Evolutionary conservation across 2,113 vertebrate genomes (phyloP).

Genomic region (Calidris pygmaea): DNA sequence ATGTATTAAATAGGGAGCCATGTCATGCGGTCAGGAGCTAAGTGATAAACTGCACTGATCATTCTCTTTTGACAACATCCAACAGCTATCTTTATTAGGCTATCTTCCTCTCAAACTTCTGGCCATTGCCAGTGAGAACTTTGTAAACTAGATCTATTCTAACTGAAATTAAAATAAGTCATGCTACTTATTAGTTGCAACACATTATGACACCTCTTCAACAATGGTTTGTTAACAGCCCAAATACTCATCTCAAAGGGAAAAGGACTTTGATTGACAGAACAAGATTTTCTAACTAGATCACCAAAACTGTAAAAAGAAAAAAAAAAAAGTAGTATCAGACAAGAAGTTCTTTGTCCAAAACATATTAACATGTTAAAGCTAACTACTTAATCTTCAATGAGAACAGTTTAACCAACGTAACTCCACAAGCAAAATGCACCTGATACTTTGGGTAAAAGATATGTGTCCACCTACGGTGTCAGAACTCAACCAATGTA

Average conservation of each 20-base stretch:
- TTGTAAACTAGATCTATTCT: neutral
- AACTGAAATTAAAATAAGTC: neutral
- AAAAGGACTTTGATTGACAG: neutral
- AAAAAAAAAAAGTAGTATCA: neutral
- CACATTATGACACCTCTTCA: neutral
- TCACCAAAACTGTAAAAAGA: neutral
- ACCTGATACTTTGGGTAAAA: neutral
- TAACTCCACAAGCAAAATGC: neutral
- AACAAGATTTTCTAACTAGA: neutral
- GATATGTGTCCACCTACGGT: rapidly evolving
- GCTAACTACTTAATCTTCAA: neutral
- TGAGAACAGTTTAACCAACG: neutral
- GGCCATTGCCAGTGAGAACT: neutral
- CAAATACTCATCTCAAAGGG: neutral
- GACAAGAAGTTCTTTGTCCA: neutral
- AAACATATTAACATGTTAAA: neutral
- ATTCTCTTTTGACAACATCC: neutral
- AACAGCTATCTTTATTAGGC: neutral
- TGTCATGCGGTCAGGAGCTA: neutral
- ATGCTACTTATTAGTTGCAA: neutral
- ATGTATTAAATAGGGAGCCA: neutral
- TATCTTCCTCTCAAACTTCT: neutral
- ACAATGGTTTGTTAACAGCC: neutral
- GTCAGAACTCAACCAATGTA: neutral
- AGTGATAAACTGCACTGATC: neutral